Percentiles rank a stretch among this genome's conserved stretches.
These are phyloP conservation scores for Riparia riparia DNA, from an alignment of 2,113 vertebrate genomes.

Conservation along the genomic window DNA sequence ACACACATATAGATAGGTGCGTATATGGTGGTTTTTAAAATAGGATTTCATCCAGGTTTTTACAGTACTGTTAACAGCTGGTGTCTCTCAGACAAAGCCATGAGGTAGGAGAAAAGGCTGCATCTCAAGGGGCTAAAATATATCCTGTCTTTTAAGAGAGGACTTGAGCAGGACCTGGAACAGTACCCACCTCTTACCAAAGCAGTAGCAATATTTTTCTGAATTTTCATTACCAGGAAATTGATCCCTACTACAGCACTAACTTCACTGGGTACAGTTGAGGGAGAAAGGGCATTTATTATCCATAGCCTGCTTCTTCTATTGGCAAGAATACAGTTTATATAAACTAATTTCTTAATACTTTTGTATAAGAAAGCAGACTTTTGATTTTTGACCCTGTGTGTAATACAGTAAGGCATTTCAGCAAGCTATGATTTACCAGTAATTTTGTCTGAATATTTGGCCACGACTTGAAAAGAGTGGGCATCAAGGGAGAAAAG, in stretches of 20 bases:
- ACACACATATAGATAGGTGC: neutral
- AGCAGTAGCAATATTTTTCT: neutral
- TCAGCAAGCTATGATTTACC: neutral
- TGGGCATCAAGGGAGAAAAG: neutral
- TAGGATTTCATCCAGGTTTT: constrained; percentile 7
- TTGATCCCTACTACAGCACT: neutral
- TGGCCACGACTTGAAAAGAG: neutral
- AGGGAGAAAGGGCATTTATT: constrained; percentile 10
- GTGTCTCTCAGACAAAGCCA: constrained; percentile 16
- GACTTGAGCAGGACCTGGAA: neutral
- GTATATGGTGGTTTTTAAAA: neutral
- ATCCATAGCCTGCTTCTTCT: neutral
- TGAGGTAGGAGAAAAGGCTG: constrained; percentile 21
- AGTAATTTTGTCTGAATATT: neutral
- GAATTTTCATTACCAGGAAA: neutral
- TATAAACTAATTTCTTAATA: neutral
- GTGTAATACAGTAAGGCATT: neutral
- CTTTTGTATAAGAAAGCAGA: neutral
- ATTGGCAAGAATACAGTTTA: neutral
- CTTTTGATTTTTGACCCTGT: neutral
- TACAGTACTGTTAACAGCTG: neutral
- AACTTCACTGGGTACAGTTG: neutral
- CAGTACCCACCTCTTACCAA: neutral
- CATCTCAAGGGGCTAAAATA: neutral
- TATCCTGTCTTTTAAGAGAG: neutral